Evolutionary conservation across 2,797 vertebrate genomes (phyloP).

Genomic region (Myiothlypis coronata): DNA sequence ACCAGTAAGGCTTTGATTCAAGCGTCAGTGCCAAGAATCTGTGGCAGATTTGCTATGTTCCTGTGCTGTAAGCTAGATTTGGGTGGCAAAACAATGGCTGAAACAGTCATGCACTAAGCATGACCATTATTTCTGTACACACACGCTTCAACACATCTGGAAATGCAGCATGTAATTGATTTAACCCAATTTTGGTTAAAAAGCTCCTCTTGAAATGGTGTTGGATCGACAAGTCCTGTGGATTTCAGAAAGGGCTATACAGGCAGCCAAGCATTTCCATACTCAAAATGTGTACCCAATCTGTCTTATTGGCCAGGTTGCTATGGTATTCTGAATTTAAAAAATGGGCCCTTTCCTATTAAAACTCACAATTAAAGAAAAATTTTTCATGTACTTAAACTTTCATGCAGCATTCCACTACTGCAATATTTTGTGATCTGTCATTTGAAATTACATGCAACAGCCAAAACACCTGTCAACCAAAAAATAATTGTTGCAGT

Average conservation of each 20-base stretch:
- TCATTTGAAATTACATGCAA: background rate
- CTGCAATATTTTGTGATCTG: background rate
- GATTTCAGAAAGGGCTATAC: background rate
- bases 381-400: background rate
- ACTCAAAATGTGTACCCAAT: background rate
- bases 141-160: background rate
- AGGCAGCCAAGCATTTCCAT: background rate
- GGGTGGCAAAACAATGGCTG: background rate
- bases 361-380: background rate
- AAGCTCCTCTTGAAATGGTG: background rate
- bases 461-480: background rate
- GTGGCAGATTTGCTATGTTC: background rate
- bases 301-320: background rate
- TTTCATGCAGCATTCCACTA: background rate
- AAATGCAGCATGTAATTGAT: background rate
- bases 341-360: background rate
- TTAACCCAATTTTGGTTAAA: background rate
- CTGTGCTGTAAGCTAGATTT: background rate
- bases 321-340: background rate
- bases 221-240: background rate
- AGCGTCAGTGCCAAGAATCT: background rate
- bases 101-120: background rate
- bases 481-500: background rate
- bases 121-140: background rate
- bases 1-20: constrained; percentile 8